A percentile compares a stretch with the other conserved stretches of the same genome.
These are phyloP conservation scores for Drosophila quadrilineata DNA, from an alignment of 1,140 invertebrate species.

Conservation along the genomic window DNA sequence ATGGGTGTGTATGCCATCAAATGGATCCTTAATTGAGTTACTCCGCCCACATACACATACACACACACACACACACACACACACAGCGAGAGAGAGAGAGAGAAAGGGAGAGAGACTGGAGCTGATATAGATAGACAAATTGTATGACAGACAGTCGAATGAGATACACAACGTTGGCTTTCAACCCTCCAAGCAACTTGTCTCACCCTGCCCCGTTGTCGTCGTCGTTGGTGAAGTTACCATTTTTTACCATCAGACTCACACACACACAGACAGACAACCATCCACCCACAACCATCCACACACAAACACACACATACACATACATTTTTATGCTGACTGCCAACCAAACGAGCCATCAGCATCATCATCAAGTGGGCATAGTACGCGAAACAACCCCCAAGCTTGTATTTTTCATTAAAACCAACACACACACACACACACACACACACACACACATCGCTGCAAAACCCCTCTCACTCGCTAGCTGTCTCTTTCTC, in stretches of 20 bases:
- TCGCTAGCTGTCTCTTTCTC: no score
- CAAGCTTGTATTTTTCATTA: constrained; percentile 57
- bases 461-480: no score
- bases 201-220: no score
- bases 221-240: constrained; percentile 76
- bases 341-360: constrained; percentile 76
- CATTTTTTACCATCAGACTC: constrained; percentile 61
- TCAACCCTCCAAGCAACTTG: constrained; percentile 55
- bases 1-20: constrained; percentile 74
- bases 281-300: constrained; percentile 19
- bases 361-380: no score
- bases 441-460: constrained; percentile 18
- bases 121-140: constrained; percentile 51
- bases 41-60: constrained; percentile 61
- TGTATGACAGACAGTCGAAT: constrained; percentile 46
- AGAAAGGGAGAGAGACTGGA: no score
- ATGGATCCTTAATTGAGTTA: constrained; percentile 81
- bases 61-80: constrained; percentile 25
- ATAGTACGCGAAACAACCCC: constrained; percentile 69
- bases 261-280: constrained; percentile 25
- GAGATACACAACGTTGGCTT: constrained; percentile 53
- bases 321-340: constrained; percentile 62
- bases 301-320: constrained; percentile 22
- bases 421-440: constrained; percentile 29
- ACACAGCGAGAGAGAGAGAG: no score